Conservation (phyloP, 2,113 vertebrate species). For the Bambusicola thoracicus region DNA sequence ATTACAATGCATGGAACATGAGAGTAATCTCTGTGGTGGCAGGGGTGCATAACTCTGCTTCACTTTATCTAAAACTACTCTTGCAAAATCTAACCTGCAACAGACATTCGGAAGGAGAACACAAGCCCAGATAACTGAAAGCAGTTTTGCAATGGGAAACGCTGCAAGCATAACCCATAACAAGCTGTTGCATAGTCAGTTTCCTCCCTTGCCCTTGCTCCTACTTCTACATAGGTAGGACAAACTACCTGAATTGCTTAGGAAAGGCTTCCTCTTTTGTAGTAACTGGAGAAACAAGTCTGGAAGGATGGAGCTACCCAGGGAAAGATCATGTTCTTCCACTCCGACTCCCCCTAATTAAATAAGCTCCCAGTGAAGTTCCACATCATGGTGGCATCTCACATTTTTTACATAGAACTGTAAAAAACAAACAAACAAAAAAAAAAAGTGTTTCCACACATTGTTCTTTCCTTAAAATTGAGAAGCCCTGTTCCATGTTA, state of each 20-base stretch:
- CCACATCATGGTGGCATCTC: neutral
- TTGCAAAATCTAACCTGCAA: neutral
- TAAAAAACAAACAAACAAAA: neutral
- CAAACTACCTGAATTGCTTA: neutral
- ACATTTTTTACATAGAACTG: neutral
- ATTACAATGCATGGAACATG: neutral
- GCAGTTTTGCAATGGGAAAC: neutral
- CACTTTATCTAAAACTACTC: neutral
- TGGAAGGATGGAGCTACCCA: neutral
- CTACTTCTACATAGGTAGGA: neutral
- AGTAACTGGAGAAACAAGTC: neutral
- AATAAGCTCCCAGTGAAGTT: neutral
- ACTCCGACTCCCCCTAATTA: neutral
- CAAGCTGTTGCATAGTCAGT: neutral
- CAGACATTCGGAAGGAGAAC: neutral
- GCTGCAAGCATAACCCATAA: neutral
- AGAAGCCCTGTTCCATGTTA: neutral
- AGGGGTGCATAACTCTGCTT: neutral
- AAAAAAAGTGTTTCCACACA: neutral
- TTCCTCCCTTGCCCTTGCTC: neutral
- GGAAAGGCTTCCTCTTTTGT: neutral
- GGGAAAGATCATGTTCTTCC: neutral
- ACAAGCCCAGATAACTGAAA: neutral
- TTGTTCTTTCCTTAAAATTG: neutral
- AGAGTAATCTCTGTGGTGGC: constrained; percentile 15